Base-by-base conservation (phyloP, 1,140 invertebrate species). In the Psilanteris sp. region DNA sequence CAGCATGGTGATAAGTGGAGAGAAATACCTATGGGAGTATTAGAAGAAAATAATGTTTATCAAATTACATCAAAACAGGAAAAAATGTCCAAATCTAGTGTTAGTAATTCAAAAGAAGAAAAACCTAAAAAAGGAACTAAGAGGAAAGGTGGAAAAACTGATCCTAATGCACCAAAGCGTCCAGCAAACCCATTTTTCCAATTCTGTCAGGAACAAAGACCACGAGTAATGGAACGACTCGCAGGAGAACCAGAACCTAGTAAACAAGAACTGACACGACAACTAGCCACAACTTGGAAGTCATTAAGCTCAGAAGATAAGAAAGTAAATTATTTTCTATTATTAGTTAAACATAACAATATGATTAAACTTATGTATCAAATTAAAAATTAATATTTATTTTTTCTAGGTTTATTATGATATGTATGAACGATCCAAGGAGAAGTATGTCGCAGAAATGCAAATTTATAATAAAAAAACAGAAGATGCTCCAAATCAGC, bases 161-260 rank as follows among this genome's bases (percentile, higher is more conserved):
- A 94, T 89, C 93, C 93, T 1, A 94, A 93, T 88, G 93, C 93
- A 22, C 93, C 94, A 3, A 95, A 95, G 79, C 90, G 93, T 70
- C 93, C 93, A 0, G 93, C 92, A 22, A 94, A 94, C 91, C 93
- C 93, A 41, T 94, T 94, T 83, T 94, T 94, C 72, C 93, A 94
- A 86, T 94, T 94, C 85, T 94, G 93, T 78, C 93, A 94, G 86
- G 93, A 94, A 78, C 93, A 94, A 83, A 89, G 93, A 68, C 92
- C 88, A 22, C 84, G 93, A 15, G 89, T 94, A n/a, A 91, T 93
- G 87, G 92, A 93, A 78, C 89, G 93, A 79, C 83, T 91, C 62
- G 90, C 91, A 41, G 92, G 93, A 24, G 90, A 91, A 79, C 88
- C 90, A 10, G 93, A 94, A 79, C 92, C 92, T 0, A 91, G 91